Evolutionary conservation across 2,797 vertebrate species (phyloP), one percentile per base, ranked within the genome.

Genomic region (Trachops cirrhosus): DNA sequence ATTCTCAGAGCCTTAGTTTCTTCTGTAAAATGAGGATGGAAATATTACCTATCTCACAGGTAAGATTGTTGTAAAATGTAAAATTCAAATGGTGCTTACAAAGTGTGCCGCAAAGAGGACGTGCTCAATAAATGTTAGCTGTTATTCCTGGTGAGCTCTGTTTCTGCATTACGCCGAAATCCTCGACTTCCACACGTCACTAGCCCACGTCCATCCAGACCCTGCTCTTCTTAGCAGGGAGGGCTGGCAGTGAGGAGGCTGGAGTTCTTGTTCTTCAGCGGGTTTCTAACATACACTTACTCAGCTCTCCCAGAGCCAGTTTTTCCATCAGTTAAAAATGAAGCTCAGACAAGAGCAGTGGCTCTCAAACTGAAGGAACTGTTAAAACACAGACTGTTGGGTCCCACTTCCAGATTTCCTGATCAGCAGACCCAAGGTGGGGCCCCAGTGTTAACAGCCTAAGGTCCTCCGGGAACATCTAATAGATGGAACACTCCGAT

Each of bases 241-340:
- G 0, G 88, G n/a, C 34, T 32, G 34, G 46, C 6, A 59, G 21
- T 68, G 64, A 86, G 48, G 41, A 93, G 37, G 93, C 37, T 46
- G 0, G 10, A 79, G 29, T 39, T 91, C 74, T 29, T n/a, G 19
- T 39, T 87, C 32, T 86, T 86, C 21, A 37, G 54, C 34, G 68
- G 4, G 44, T 46, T 85, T 85, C 92, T 85, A 75, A 89, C 26
- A 87, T 39, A 57, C 41, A 71, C 12, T 73, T 41, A 41, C 8
- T 67, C 18, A 50, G 11, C 57, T 78, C 46, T 90, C 52, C 44
- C 39, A 44, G 1, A 75, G n/a, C 67, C 39, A 57, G 50, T 71
- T 75, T 95, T 80, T 89, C 75, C 19, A 21, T 57, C 77, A 86
- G n/a, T 44, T 80, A 96, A 91, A 96, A 91, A 93, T 50, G 57